Conservation (phyloP, 2,888 invertebrate genomes). For the Pristionchus mayeri region DNA sequence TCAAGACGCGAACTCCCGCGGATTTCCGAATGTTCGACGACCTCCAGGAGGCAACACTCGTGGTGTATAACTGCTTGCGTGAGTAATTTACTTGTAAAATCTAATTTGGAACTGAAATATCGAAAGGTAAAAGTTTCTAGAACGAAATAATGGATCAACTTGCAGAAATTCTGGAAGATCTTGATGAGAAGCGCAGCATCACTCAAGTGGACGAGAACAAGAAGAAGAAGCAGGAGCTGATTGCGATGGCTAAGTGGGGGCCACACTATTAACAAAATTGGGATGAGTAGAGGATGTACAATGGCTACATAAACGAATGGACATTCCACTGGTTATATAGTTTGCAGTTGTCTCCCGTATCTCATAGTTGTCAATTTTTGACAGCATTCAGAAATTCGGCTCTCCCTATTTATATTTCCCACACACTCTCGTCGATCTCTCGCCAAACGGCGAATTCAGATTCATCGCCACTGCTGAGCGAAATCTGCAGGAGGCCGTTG, state of each 20-base stretch:
- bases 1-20: slow-evolving; percentile 15
- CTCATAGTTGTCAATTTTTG: too few relatives aligned
- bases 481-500: not conserved
- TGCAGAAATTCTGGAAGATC: slow-evolving; percentile 9
- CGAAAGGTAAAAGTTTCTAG: not conserved
- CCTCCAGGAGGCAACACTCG: not conserved
- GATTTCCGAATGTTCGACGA: slow-evolving; percentile 8
- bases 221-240: slow-evolving; percentile 15
- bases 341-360: too few relatives aligned
- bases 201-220: not conserved
- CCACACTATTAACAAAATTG: too few relatives aligned
- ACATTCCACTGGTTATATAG: too few relatives aligned
- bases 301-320: too few relatives aligned
- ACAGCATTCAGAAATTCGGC: too few relatives aligned
- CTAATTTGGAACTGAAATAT: not conserved
- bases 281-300: too few relatives aligned
- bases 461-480: slow-evolving; percentile 8
- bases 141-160: not conserved
- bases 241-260: slow-evolving; percentile 14
- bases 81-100: not conserved
- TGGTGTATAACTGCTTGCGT: slow-evolving; percentile 19
- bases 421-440: too few relatives aligned
- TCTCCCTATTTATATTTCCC: too few relatives aligned
- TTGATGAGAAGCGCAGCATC: not conserved
- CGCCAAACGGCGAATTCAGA: too few relatives aligned